phyloP scores from a whole-genome alignment of 2,888 invertebrate species.

The Scaptomyza caliginosa region DNA sequence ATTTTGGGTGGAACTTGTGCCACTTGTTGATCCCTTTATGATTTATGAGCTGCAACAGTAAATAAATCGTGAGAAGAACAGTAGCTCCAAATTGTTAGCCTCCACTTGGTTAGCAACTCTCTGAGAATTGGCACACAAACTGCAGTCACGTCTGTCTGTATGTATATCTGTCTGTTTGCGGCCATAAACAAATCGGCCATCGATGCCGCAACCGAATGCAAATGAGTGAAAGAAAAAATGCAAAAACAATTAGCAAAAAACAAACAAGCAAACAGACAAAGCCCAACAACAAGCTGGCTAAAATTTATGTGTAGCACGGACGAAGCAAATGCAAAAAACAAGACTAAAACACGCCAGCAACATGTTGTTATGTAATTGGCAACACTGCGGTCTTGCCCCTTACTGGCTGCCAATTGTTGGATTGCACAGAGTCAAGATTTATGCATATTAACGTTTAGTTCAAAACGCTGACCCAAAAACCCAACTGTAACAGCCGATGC shows the following conservation, averaged over 20 bases:
- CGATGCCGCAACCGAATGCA: constrained; percentile 74
- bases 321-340: constrained; percentile 42
- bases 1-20: constrained; percentile 26
- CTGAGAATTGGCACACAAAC: constrained; percentile 60
- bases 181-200: constrained; percentile 66
- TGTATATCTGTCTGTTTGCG: neutral
- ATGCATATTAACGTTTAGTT: constrained; percentile 77
- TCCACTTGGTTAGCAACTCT: constrained; percentile 25
- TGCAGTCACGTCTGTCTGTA: constrained; percentile 21
- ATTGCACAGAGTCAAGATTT: constrained; percentile 74
- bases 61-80: constrained; percentile 18
- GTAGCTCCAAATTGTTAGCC: constrained; percentile 2
- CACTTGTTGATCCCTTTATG: constrained; percentile 19
- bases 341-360: constrained; percentile 36
- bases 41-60: neutral
- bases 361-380: constrained; percentile 70
- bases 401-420: constrained; percentile 53
- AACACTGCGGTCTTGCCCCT: neutral
- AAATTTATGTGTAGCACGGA: constrained; percentile 69
- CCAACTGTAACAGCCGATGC: constrained; percentile 40
- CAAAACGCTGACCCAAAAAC: constrained; percentile 76
- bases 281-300: constrained; percentile 31
- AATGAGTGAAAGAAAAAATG: constrained; percentile 69
- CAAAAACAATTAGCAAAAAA: constrained; percentile 61
- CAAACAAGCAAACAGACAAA: constrained; percentile 23